These are phyloP conservation scores for Drosophila nasuta DNA, from an alignment of 1,140 invertebrate genomes.

Conservation along the genomic window DNA sequence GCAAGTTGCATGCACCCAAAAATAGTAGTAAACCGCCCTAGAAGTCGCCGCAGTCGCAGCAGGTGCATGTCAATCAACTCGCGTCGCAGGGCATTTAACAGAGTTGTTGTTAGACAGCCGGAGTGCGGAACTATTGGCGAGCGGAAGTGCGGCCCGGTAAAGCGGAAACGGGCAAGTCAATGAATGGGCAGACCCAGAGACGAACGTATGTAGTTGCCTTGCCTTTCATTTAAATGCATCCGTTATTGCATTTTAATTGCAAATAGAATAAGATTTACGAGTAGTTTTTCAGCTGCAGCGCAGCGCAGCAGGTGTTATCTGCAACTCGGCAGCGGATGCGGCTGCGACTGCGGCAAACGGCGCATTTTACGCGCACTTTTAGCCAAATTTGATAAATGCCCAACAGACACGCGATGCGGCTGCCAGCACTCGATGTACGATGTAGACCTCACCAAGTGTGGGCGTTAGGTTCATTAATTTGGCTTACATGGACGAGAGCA, in stretches of 20 bases:
- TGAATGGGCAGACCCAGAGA: slow-evolving; percentile 28
- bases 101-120: slow-evolving; percentile 44
- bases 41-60: background rate
- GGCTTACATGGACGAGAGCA: slow-evolving; percentile 21
- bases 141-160: slow-evolving; percentile 36
- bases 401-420: slow-evolving; percentile 56
- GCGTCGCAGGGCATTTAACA: slow-evolving; percentile 46
- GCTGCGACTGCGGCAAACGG: slow-evolving; percentile 18
- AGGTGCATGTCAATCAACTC: slow-evolving; percentile 70
- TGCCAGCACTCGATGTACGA: slow-evolving; percentile 2
- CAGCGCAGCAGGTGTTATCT: slow-evolving; percentile 61
- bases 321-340: slow-evolving; percentile 17
- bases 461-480: slow-evolving; percentile 57
- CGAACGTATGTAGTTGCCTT: slow-evolving; percentile 3
- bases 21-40: slow-evolving; percentile 58
- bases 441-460: background rate
- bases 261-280: slow-evolving; percentile 56
- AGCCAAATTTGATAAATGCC: slow-evolving; percentile 70
- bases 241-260: slow-evolving; percentile 81
- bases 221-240: slow-evolving; percentile 69
- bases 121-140: slow-evolving; percentile 33
- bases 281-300: background rate
- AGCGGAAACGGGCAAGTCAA: slow-evolving; percentile 59
- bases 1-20: slow-evolving; percentile 71
- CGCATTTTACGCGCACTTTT: slow-evolving; percentile 66